Conservation (phyloP, 2,797 vertebrate genomes). For the Odontamblyopus lacepedii region DNA sequence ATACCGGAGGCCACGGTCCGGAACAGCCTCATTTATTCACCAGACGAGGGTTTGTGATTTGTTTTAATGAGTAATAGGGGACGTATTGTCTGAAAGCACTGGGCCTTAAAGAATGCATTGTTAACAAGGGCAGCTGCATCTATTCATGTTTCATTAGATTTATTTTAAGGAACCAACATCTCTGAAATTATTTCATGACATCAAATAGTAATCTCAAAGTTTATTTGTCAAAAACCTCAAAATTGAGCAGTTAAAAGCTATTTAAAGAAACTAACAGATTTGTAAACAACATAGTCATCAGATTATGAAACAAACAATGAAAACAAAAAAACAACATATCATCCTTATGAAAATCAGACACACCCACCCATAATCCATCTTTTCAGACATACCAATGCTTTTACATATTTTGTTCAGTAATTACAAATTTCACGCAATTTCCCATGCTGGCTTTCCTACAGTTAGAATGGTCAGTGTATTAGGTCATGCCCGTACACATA, state of each 20-base stretch:
- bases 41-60: constrained; percentile 30
- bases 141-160: constrained; percentile 25
- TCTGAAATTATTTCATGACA: background rate
- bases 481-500: background rate
- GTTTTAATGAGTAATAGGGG: constrained; percentile 33
- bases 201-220: background rate
- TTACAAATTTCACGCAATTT: constrained; percentile 15
- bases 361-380: background rate
- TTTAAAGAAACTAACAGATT: background rate
- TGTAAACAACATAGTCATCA: constrained; percentile 8
- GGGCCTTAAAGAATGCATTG: constrained; percentile 24
- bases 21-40: constrained; percentile 48
- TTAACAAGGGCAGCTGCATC: constrained; percentile 26
- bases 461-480: background rate
- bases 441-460: background rate
- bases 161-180: constrained; percentile 6
- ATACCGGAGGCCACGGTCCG: constrained; percentile 29
- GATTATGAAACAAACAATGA: constrained; percentile 11
- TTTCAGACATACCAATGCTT: constrained; percentile 16
- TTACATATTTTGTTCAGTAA: constrained; percentile 11
- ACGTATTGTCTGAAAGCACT: constrained; percentile 41
- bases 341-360: constrained; percentile 39
- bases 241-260: background rate
- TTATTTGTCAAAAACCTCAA: background rate
- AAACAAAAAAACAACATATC: constrained; percentile 34